Evolutionary conservation across 2,113 vertebrate species (phyloP), one percentile per base, ranked within the genome.

Genomic region (Pantherophis guttatus): DNA sequence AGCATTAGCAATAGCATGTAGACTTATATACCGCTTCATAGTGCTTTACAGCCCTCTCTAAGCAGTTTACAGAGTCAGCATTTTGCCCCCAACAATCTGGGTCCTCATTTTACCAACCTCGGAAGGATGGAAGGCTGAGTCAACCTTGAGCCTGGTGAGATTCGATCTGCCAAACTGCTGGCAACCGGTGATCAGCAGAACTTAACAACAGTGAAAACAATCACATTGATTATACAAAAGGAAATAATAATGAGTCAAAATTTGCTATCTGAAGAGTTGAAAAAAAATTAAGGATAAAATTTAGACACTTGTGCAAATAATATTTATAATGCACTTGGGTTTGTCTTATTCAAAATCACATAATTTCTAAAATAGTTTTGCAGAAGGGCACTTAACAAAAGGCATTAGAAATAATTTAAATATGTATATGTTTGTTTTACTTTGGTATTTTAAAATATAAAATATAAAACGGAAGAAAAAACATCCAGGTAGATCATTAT

Each of bases 391-490:
- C 59, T 96, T 91, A 95, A 26, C 92, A 88, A 95, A 95, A 50
- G 33, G 75, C 48, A 9, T 8, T 17, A 33, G 23, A 70, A 1
- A 29, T 33, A 44, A 52, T 52, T 65, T n/a, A 58, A 50, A 91
- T 39, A 50, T 23, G 26, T 29, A 86, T 33, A 65, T 17, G 12
- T 85, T 92, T n/a, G 21, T 87, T 89, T 94, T 94, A 94, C 93
- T 94, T 96, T 55, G 91, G 94, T 94, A 94, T 95, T 81, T 94
- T 95, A 81, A 95, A 91, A 94, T 52, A 94, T 58, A 95, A 95
- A 81, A 48, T 52, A 94, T 58, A 95, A 95, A 81, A 48, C 70
- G 95, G 0, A 75, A 52, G 91, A 9, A 92, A 94, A 87, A 11
- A 88, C 44, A 92, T 70, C 92, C 87, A 88, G 91, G 39, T 24